Evolutionary conservation across 1,140 invertebrate genomes (phyloP).

Genomic region (Calephelis virginiensis): DNA sequence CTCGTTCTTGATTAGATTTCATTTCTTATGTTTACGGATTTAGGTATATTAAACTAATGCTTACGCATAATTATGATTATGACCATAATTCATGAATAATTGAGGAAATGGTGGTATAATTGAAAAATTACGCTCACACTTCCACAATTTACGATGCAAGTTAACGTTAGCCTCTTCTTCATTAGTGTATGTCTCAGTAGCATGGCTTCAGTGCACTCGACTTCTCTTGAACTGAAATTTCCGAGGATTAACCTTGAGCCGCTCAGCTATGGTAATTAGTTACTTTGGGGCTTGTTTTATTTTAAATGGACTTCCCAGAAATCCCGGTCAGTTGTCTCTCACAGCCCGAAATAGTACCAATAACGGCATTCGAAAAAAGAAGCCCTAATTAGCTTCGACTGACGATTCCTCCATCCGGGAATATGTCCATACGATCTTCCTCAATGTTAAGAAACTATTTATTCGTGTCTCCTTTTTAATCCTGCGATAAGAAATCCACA

Average conservation of each 20-base stretch:
- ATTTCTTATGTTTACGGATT: too few species aligned
- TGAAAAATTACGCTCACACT: constrained; percentile 5
- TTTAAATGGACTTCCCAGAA: constrained; percentile 47
- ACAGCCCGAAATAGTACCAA: constrained; percentile 23
- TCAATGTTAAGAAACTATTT: constrained; percentile 66
- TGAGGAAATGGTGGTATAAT: constrained; percentile 2
- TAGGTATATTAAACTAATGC: neutral
- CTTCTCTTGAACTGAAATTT: constrained; percentile 13
- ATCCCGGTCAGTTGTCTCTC: constrained; percentile 38
- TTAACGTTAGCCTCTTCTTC: constrained; percentile 3
- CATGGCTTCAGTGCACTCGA: constrained; percentile 12
- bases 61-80: neutral
- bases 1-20: too few species aligned
- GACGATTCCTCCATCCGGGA: constrained; percentile 65
- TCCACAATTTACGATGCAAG: neutral
- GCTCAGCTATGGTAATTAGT: constrained; percentile 28
- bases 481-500: constrained; percentile 65
- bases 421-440: constrained; percentile 61
- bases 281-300: constrained; percentile 34
- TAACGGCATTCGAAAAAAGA: constrained; percentile 47
- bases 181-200: constrained; percentile 3
- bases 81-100: constrained; percentile 9
- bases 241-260: constrained; percentile 40
- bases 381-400: constrained; percentile 46
- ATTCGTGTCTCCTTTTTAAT: constrained; percentile 67